phyloP scores from a whole-genome alignment of 2,888 invertebrate genomes.

The Liopterus haemorrhoidalis region DNA sequence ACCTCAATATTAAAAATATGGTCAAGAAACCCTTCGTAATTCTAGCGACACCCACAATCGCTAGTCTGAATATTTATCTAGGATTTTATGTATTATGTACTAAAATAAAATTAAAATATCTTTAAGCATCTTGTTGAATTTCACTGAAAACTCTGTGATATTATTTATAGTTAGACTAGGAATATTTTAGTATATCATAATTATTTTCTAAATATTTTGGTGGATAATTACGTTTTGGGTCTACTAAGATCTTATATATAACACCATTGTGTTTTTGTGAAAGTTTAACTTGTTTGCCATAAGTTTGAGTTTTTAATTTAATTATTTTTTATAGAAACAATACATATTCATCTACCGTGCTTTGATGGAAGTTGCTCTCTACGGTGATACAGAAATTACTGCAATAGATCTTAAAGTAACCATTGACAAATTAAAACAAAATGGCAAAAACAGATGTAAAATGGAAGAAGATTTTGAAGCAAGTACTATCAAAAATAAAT shows the following conservation, averaged over 20 bases:
- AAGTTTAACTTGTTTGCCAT: background rate
- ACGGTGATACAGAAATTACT: conserved; percentile 84
- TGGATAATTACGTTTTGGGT: no score
- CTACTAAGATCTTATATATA: background rate
- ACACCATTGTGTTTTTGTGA: background rate
- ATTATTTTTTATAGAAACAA: conserved; percentile 66
- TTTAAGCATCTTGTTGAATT: no score
- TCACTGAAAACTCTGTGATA: no score
- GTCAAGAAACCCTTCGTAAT: no score
- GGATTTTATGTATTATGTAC: no score
- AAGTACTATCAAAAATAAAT: conserved; percentile 31
- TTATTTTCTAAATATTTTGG: no score
- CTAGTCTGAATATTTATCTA: no score
- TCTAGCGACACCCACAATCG: no score
- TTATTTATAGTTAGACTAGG: no score
- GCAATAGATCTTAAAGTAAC: conserved; percentile 64
- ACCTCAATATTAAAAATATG: no score
- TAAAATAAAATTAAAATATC: no score
- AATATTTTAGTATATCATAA: no score
- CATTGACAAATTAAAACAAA: conserved; percentile 67
- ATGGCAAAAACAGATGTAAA: conserved; percentile 60
- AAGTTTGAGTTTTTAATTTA: conserved; percentile 10
- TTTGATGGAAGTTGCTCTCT: conserved; percentile 83
- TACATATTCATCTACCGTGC: conserved; percentile 95
- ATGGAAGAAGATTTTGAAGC: conserved; percentile 86